Conservation (phyloP, 2,888 invertebrate species). For the Diarsia brunnea region DNA sequence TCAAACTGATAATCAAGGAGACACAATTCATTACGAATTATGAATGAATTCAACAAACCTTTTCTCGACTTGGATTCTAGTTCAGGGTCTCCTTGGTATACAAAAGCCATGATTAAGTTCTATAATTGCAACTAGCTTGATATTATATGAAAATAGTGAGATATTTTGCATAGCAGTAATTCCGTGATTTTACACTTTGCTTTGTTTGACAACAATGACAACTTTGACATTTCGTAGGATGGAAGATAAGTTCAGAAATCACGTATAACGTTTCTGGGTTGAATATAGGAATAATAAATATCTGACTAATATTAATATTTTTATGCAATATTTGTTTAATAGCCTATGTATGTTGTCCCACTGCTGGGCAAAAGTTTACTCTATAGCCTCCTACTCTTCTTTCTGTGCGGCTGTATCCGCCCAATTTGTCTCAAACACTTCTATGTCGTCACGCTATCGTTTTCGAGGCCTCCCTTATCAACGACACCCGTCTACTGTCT, state of each 20-base stretch:
- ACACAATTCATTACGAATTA: neutral
- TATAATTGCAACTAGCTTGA: neutral
- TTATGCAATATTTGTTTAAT: too few relatives aligned
- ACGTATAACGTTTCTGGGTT: too few relatives aligned
- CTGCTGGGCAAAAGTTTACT: too few relatives aligned
- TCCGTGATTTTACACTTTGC: neutral
- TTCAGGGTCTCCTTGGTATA: slow-evolving; percentile 91
- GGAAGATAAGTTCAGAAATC: neutral
- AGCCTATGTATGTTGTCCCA: too few relatives aligned
- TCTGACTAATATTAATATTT: too few relatives aligned
- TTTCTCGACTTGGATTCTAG: slow-evolving; percentile 93
- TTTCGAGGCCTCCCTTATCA: too few relatives aligned
- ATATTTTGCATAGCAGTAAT: neutral
- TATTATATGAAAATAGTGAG: neutral
- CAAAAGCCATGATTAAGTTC: slow-evolving; percentile 81
- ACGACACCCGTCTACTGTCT: too few relatives aligned
- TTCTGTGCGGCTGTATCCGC: too few relatives aligned
- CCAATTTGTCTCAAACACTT: too few relatives aligned
- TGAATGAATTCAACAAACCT: slow-evolving; percentile 85
- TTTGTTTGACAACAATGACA: neutral
- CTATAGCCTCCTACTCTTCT: too few relatives aligned
- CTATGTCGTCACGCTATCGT: too few relatives aligned
- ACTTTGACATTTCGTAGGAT: neutral
- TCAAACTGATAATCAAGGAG: neutral
- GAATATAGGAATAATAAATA: too few relatives aligned